Base-by-base conservation (phyloP, 2,797 vertebrate species). In the Platyrinchus mystaceus region DNA sequence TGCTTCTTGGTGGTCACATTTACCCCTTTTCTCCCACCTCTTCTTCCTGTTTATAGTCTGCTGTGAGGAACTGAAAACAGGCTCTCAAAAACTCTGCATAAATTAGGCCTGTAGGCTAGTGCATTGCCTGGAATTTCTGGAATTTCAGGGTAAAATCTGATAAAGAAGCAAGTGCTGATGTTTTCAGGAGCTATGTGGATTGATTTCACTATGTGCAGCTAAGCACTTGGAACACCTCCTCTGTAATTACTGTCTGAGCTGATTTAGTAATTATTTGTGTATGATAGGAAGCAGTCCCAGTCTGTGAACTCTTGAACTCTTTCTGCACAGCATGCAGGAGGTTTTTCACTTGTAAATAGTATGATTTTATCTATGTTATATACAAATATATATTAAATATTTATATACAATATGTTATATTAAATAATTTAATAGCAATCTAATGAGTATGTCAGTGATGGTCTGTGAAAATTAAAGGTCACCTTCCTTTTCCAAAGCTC, bases 261-360 rank as follows among this genome's bases (percentile, higher is more conserved):
- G 86, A 84, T 96, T 93, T 92, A 41, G 70, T 92, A 73, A 84
- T 95, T 87, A 94, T 79, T 88, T 79, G 63, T 90, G 23, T 87
- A 41, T 91, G 91, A 92, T 82, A 82, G 71, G 39, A 94, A 95
- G 67, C 93, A 94, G 83, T 87, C 59, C 28, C 64, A 49, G 88
- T 56, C 86, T 90, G 11, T 96, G 90, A 93, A 93, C 96, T 95
- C 77, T 87, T 89, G 91, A 93, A 88, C 94, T 87, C 66, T 49
- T 83, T 39, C 85, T 80, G 46, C 24, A 8, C 3, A 6, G 50
- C 16, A 6, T 9, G 62, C 39, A 67, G 69, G 69, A 86, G 19
- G 26, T 41, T 86, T 89, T 90, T 90, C 14, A 63, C 12, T 82
- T 70, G 13, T 49, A 37, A 94, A 71, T 94, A 84, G 59, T 62